phyloP scores from a whole-genome alignment of 2,888 invertebrate genomes.

The Drosophila heteroneura region DNA sequence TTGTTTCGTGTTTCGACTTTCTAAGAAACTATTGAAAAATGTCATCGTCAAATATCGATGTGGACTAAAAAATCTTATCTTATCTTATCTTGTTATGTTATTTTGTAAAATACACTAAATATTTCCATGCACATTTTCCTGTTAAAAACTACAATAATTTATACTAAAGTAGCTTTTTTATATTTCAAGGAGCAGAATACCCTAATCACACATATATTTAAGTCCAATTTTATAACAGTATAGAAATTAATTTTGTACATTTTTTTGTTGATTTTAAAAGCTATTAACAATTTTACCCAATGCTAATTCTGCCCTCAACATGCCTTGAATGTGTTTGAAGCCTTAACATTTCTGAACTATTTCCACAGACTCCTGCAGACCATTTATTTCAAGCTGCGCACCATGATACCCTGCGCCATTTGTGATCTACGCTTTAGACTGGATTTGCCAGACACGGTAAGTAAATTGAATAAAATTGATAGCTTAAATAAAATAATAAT shows the following conservation, averaged over 20 bases:
- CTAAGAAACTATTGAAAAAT: not conserved
- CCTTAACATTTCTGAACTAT: not conserved
- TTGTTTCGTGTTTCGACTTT: not conserved
- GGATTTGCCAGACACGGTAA: constrained; percentile 93
- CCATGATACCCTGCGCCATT: constrained; percentile 94
- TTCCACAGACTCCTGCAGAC: constrained; percentile 88
- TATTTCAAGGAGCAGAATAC: not conserved
- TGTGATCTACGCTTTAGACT: constrained; percentile 93
- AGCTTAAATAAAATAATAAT: not conserved
- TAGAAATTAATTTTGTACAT: not conserved
- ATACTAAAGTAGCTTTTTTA: not conserved
- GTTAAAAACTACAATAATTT: not conserved
- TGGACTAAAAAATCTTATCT: not conserved
- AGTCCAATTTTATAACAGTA: not conserved
- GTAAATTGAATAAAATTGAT: constrained; percentile 23
- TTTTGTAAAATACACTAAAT: not conserved
- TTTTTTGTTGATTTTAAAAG: not conserved
- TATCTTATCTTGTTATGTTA: not conserved
- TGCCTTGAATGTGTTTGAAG: not conserved
- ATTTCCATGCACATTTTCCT: not conserved
- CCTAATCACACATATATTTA: not conserved
- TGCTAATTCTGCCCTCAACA: not conserved
- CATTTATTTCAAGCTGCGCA: constrained; percentile 94
- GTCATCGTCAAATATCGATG: not conserved
- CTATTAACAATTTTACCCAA: not conserved